Conservation (phyloP, 2,888 invertebrate species). For the Hydrotaea cyrtoneurina region DNA sequence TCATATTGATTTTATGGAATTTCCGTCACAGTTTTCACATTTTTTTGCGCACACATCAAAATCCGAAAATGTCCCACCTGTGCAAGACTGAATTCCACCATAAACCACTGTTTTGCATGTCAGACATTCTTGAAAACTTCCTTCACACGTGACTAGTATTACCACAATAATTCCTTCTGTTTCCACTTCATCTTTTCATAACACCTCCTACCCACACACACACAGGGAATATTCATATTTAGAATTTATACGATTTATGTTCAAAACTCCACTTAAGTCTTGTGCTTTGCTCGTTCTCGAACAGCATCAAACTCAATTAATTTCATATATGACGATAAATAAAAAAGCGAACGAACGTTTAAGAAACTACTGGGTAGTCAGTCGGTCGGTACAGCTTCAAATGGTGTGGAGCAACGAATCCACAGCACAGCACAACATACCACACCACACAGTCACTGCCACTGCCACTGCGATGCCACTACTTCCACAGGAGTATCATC, state of each 20-base stretch:
- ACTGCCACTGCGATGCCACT: constrained; percentile 19
- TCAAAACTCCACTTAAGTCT: constrained; percentile 33
- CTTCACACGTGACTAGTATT: constrained; percentile 23
- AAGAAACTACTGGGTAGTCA: constrained; percentile 1
- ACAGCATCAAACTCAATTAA: constrained; percentile 52
- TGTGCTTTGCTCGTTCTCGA: background rate
- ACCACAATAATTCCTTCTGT: constrained; percentile 37
- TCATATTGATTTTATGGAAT: too few relatives aligned
- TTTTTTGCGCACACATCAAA: too few relatives aligned
- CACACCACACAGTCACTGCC: background rate
- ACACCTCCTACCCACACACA: constrained; percentile 6
- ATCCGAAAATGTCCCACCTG: too few relatives aligned
- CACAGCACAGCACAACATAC: too few relatives aligned
- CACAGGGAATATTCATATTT: constrained; percentile 24
- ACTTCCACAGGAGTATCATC: constrained; percentile 20
- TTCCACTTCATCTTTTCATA: background rate
- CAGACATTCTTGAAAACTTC: constrained; percentile 18
- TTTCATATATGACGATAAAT: constrained; percentile 44
- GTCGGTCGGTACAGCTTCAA: background rate
- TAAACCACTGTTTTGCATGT: constrained; percentile 3
- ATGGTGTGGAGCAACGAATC: background rate
- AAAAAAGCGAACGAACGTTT: constrained; percentile 29
- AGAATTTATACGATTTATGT: constrained; percentile 48
- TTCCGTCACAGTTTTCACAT: too few relatives aligned
- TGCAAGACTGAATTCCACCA: background rate